Base-by-base conservation (phyloP, 2,797 vertebrate genomes). In the Sandelia bainsii region DNA sequence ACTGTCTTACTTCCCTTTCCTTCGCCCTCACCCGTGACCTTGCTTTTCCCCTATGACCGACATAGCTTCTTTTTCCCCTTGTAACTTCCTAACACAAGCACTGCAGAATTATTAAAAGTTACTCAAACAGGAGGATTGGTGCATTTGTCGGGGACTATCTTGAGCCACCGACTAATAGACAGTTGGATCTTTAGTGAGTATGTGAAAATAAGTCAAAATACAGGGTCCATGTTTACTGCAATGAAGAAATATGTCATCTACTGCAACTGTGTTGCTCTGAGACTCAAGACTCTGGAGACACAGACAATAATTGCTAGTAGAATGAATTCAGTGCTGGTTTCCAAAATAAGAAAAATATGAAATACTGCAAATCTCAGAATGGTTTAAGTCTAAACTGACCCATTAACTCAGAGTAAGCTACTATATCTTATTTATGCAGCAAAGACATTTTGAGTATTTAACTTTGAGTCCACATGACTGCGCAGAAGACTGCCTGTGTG, bases 391-490 rank as follows among this genome's bases (percentile, higher is more conserved):
- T 29, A 19, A 1, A 34, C 5, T 27, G 9, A 42, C 53, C 60
- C 1, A 1, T 27, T 2, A 22, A 3, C 11, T 6, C 8, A 8
- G 7, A 50, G 6, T 32, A n/a, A 45, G 3, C 22, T 22, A 20
- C 20, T 29, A 34, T 40, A 12, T 32, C 7, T 17, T 13, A 10
- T 9, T 46, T 19, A 3, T 22, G 11, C 23, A 39, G n/a, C 27
- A 54, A 27, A 69, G 22, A 53, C 16, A 51, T 62, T 29, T 52
- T 44, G 20, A 58, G 23, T n/a, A 58, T 44, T 37, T 29, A 66
- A 62, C 29, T 20, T 23, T n/a, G 39, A 32, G 22, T 44, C 52
- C 27, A 56, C 37, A 27, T 0, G 5, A 27, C 32, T 45, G 25
- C 22, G 62, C n/a, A 39, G 12, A 39, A 37, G 52, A 59, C 17